Conservation (phyloP, 1,140 invertebrate species). For the Oscheius sp. region DNA sequence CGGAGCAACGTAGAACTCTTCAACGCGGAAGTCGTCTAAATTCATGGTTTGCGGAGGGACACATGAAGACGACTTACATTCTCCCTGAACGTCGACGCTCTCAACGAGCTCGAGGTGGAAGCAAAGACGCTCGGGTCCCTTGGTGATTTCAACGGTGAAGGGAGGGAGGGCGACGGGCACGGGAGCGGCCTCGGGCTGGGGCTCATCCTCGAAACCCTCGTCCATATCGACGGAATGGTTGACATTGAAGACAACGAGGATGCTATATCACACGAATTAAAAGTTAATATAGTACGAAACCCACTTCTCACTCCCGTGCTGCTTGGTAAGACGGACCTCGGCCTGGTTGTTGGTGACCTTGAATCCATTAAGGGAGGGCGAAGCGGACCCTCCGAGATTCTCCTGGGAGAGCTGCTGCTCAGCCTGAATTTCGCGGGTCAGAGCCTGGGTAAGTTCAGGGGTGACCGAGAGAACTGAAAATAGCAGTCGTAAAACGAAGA, state of each 20-base stretch:
- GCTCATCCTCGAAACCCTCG: slow-evolving; percentile 46
- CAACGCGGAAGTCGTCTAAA: slow-evolving; percentile 54
- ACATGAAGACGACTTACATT: slow-evolving; percentile 42
- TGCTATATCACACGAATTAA: slow-evolving; percentile 39
- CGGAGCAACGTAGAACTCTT: slow-evolving; percentile 59
- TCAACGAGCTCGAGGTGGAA: slow-evolving; percentile 54
- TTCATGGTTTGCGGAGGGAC: background rate
- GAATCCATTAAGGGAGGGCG: slow-evolving; percentile 53
- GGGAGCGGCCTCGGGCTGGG: slow-evolving; percentile 34
- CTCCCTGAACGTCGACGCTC: slow-evolving; percentile 40
- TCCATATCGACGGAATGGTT: slow-evolving; percentile 58
- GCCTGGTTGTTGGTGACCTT: slow-evolving; percentile 53
- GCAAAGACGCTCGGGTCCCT: slow-evolving; percentile 51
- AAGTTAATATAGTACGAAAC: background rate
- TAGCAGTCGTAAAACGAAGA: background rate
- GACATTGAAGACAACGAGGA: slow-evolving; percentile 58
- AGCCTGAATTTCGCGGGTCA: slow-evolving; percentile 55
- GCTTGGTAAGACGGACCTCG: slow-evolving; percentile 57
- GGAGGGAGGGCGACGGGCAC: slow-evolving; percentile 49
- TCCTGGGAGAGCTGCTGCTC: slow-evolving; percentile 48
- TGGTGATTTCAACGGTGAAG: slow-evolving; percentile 55
- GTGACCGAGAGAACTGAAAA: slow-evolving; percentile 27
- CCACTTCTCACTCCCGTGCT: slow-evolving; percentile 52
- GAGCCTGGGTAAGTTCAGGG: slow-evolving; percentile 47
- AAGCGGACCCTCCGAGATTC: slow-evolving; percentile 50